phyloP scores from a whole-genome alignment of 2,113 vertebrate genomes.

The Ptilonorhynchus violaceus region DNA sequence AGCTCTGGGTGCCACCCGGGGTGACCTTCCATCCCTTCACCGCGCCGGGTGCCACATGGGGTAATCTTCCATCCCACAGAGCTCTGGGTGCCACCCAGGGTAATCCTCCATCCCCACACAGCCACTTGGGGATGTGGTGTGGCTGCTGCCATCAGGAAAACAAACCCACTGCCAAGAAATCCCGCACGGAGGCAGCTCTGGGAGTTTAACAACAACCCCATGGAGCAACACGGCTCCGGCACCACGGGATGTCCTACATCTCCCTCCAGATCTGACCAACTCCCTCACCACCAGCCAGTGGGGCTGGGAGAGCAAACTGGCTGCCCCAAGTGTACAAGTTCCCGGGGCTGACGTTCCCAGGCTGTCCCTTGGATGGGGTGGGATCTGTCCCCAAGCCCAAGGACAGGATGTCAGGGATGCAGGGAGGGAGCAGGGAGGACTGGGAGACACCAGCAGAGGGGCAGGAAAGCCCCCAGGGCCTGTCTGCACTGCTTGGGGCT shows the following conservation, averaged over 20 bases:
- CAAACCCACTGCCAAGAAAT: background rate
- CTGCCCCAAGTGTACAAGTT: accelerated
- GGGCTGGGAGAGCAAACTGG: background rate
- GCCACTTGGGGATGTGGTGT: accelerated
- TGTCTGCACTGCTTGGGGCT: background rate
- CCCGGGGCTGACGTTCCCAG: background rate
- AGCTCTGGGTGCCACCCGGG: background rate
- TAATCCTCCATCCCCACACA: background rate
- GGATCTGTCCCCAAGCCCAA: background rate
- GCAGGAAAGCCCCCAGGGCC: background rate
- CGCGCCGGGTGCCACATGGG: too few species aligned
- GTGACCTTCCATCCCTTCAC: too few species aligned
- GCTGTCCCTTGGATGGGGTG: background rate
- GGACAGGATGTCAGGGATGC: background rate
- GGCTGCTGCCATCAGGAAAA: background rate
- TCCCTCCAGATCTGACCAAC: background rate
- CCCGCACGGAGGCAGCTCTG: accelerated
- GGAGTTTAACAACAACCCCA: background rate
- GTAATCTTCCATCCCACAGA: background rate
- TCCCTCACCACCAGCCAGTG: background rate
- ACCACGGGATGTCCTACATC: accelerated
- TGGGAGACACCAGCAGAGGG: background rate
- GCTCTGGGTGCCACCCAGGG: background rate
- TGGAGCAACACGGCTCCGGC: background rate
- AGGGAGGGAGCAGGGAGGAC: background rate